Conservation (phyloP, 2,797 vertebrate genomes). For the Pangasius macronema region DNA sequence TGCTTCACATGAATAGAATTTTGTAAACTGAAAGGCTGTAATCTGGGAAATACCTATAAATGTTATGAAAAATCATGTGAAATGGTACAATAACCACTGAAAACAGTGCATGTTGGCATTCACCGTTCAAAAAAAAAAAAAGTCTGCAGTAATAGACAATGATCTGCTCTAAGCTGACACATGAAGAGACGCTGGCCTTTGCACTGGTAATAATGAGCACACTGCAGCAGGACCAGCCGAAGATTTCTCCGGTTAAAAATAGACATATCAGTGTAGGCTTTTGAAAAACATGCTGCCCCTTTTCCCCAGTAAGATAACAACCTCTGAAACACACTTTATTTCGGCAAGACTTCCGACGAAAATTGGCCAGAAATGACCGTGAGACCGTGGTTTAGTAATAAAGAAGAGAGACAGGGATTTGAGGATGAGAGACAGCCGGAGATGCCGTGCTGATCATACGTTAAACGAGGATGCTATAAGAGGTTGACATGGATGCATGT, state of each 20-base stretch:
- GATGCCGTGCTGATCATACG: slow-evolving; percentile 9
- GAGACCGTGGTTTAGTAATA: background rate
- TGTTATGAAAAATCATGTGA: background rate
- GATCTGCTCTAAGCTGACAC: slow-evolving; percentile 5
- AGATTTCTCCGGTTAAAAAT: slow-evolving; percentile 17
- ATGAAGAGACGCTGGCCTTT: background rate
- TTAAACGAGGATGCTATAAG: slow-evolving; percentile 32
- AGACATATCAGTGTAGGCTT: slow-evolving; percentile 31
- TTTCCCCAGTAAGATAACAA: background rate
- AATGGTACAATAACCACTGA: background rate
- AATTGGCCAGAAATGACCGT: background rate
- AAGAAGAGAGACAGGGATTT: background rate
- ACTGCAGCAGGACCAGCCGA: background rate
- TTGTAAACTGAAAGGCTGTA: background rate
- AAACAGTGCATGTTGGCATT: background rate
- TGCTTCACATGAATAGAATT: background rate
- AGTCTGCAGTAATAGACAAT: background rate
- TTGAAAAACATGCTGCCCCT: slow-evolving; percentile 4
- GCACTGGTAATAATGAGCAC: slow-evolving; percentile 26
- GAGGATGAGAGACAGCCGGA: background rate
- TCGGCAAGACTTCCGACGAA: background rate
- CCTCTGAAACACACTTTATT: slow-evolving; percentile 20
- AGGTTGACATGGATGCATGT: slow-evolving; percentile 43
- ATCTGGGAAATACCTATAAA: background rate
- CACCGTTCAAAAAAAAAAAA: no score